Conservation (phyloP, 2,888 invertebrate species). For the Ophion obscuratus region DNA sequence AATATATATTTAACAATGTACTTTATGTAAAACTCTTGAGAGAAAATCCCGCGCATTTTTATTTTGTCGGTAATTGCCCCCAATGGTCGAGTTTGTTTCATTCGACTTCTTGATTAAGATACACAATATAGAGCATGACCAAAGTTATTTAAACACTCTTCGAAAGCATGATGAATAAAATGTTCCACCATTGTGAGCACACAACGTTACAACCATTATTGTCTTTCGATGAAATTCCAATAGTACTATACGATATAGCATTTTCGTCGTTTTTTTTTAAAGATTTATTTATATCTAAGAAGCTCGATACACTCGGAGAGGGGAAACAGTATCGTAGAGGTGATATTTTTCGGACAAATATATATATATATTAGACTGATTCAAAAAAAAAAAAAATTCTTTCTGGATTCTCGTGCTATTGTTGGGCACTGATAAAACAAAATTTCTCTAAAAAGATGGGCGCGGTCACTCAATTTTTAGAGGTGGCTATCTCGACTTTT, state of each 20-base stretch:
- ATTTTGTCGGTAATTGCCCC: slow-evolving; percentile 44
- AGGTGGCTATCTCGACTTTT: no score
- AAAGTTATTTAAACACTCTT: slow-evolving; percentile 60
- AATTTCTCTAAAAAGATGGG: no score
- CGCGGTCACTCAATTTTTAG: no score
- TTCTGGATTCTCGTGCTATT: no score
- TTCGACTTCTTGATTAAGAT: slow-evolving; percentile 69
- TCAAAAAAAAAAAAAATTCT: no score
- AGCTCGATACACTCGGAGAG: not conserved
- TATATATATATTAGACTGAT: no score
- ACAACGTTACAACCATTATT: slow-evolving; percentile 52
- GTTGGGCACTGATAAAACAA: no score
- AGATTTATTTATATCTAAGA: not conserved
- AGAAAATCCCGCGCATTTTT: slow-evolving; percentile 24
- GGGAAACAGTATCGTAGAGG: not conserved
- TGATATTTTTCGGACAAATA: slow-evolving; percentile 15
- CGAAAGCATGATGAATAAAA: slow-evolving; percentile 67
- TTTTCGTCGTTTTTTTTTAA: not conserved
- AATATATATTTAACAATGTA: slow-evolving; percentile 20
- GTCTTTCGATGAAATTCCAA: slow-evolving; percentile 39
- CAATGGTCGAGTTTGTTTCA: slow-evolving; percentile 66
- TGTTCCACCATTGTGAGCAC: slow-evolving; percentile 68
- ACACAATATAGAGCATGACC: slow-evolving; percentile 70
- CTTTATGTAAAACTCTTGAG: not conserved
- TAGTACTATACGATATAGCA: not conserved